Conservation (phyloP, 1,140 invertebrate species). For the Neoseiulus cucumeris region DNA sequence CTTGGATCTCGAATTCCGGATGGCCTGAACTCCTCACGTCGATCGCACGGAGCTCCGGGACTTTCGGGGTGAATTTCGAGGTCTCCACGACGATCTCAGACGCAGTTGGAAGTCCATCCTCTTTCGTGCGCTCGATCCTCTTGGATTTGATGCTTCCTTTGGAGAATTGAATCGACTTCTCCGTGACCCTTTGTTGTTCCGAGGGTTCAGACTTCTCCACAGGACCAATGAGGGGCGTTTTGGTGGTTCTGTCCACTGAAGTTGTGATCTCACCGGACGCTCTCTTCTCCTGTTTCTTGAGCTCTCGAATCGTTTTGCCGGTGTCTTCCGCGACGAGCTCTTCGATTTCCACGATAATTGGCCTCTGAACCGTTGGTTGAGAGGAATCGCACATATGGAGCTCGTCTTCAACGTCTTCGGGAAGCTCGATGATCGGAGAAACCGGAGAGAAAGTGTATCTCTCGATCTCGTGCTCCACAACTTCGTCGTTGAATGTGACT, state of each 20-base stretch:
- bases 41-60: background rate
- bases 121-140: background rate
- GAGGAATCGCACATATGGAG: background rate
- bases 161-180: background rate
- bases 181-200: background rate
- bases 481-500: background rate
- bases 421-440: slow-evolving; percentile 7
- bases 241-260: too few species aligned
- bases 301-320: background rate
- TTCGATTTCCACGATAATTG: background rate
- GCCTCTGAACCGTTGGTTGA: background rate
- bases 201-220: background rate
- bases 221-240: too few species aligned
- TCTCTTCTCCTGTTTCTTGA: background rate
- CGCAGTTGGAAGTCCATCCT: background rate
- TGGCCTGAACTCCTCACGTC: background rate
- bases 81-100: background rate
- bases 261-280: too few species aligned
- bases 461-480: background rate
- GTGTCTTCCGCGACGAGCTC: background rate
- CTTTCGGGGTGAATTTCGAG: background rate
- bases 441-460: background rate
- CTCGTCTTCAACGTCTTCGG: background rate
- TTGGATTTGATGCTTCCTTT: background rate
- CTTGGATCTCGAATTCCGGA: background rate